Evolutionary conservation across 2,113 vertebrate species (phyloP), one percentile per base, ranked within the genome.

Genomic region (Catharus bicknelli): DNA sequence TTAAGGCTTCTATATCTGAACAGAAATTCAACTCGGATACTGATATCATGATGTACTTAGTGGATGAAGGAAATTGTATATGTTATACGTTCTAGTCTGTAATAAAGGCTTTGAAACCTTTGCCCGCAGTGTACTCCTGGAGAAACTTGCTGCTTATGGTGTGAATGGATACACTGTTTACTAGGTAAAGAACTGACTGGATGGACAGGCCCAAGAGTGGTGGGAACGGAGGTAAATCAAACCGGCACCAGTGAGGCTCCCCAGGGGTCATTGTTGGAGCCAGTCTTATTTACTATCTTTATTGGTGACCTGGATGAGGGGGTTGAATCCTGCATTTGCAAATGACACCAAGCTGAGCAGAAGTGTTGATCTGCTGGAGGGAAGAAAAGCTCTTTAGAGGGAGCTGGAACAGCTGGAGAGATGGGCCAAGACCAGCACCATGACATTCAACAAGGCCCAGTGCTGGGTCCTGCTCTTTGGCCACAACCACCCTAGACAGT

Each of bases 401-500:
- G 17, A 72, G 5, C 14, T 36, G 36, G 26, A 72, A 12, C 12
- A 36, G 14, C 26, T 36, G 74, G 34, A 72, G 30, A 16, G 7
- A 55, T 55, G 11, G 23, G 30, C 50, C 42, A 38, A 62, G 40
- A 61, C 8, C 32, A 38, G 10, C 0, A 0, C 9, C 25, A 40
- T 9, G 18, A 23, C 19, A 34, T 36, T 50, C 14, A 42, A 26
- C 34, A 72, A 11, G 13, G 25, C 34, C 42, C 30, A 22, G 36
- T 9, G 21, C 36, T 16, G 26, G 4, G 20, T 57, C 9, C 64
- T 34, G 19, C 55, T 20, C 34, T 40, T 48, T 23, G 57, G 20
- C 26, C 50, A 48, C 42, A 47, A 16, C 19, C 78, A 7, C 48
- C 10, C 23, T 29, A 57, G 9, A 9, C 26, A 79, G 42, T 0